Conservation (phyloP, 2,888 invertebrate species). For the Liopterus haemorrhoidalis region DNA sequence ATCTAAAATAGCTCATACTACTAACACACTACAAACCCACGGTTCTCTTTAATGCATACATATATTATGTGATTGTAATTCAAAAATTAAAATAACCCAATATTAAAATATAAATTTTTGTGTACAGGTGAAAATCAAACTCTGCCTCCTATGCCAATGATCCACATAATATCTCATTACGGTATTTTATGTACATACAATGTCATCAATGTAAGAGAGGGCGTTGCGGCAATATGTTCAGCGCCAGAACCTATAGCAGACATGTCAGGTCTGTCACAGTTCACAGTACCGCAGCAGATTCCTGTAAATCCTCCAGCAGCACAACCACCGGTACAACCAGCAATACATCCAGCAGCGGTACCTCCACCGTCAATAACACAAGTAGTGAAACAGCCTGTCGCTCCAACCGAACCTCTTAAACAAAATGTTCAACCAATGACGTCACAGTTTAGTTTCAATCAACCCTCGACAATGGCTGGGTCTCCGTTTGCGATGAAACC, state of each 20-base stretch:
- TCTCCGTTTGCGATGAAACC: too few relatives aligned
- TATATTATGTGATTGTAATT: too few relatives aligned
- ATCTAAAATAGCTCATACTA: too few relatives aligned
- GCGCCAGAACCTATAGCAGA: conserved; percentile 52
- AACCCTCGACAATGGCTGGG: too few relatives aligned
- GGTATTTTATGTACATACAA: conserved; percentile 74
- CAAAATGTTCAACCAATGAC: too few relatives aligned
- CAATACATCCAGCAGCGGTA: background rate
- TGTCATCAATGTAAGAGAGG: conserved; percentile 62
- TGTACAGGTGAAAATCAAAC: conserved; percentile 53
- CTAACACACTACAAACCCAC: too few relatives aligned
- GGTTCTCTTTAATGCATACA: too few relatives aligned
- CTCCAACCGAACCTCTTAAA: too few relatives aligned
- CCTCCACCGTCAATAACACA: background rate
- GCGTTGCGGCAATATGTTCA: conserved; percentile 55
- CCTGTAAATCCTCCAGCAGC: conserved; percentile 7
- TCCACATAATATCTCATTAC: conserved; percentile 70
- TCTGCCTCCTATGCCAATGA: conserved; percentile 69
- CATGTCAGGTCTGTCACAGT: conserved; percentile 36
- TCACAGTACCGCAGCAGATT: conserved; percentile 13
- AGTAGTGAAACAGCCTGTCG: background rate
- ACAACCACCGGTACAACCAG: conserved; percentile 4
- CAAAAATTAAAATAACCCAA: conserved; percentile 16
- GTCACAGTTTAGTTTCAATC: too few relatives aligned
- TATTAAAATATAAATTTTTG: conserved; percentile 14